Base-by-base conservation (phyloP, 2,888 invertebrate species). In the Argyra leucocephala region DNA sequence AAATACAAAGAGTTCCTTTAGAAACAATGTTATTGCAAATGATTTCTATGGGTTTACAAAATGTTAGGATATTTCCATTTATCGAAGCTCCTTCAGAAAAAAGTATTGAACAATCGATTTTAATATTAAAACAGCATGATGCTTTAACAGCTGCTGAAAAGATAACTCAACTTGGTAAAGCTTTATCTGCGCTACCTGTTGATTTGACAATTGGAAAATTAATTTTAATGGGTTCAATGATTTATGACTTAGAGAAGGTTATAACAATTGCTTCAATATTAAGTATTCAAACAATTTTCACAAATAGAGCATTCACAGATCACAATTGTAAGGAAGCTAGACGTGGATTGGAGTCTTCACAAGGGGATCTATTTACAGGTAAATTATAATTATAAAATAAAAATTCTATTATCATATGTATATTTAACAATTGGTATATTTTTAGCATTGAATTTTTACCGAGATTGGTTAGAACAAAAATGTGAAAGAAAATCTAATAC, bases 201-300 rank as follows among this genome's bases (percentile, higher is more conserved):
- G 97, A 99, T 75, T 90, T 99, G 64, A 86, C 90, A 0, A 86
- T 99, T 65, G 97, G 97, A 1, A 99, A 99, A 82, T 96, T 99
- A 85, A 82, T 98, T 57, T 89, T 97, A 23, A 85, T 94, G 82
- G 96, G 95, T 0, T 90, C 91, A 1, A 86, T 95, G 9, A 94
- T 96, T 68, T 86, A 92, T 68, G 91, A 95, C 72, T 85, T 93
- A 0, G 91, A 94, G 73, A 90, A 96, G 0, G 88, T 96, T 18
- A 81, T 99, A 9, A 93, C 94, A 0, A 78, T 97, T 26, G 91
- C 97, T 0, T 93, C 97, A 1, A 90, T 92, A 1, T 81, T 99
- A 67, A 96, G 96, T 69, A 91, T 99, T 3, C 93, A 97, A 75
- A 91, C 89, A 68, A 95, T 97, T 0, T 91, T 94, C 74, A 96